A percentile compares a stretch with the other conserved stretches of the same genome.
These are phyloP conservation scores for Bettongia penicillata DNA, from an alignment of 2,113 vertebrate genomes.

Conservation along the genomic window DNA sequence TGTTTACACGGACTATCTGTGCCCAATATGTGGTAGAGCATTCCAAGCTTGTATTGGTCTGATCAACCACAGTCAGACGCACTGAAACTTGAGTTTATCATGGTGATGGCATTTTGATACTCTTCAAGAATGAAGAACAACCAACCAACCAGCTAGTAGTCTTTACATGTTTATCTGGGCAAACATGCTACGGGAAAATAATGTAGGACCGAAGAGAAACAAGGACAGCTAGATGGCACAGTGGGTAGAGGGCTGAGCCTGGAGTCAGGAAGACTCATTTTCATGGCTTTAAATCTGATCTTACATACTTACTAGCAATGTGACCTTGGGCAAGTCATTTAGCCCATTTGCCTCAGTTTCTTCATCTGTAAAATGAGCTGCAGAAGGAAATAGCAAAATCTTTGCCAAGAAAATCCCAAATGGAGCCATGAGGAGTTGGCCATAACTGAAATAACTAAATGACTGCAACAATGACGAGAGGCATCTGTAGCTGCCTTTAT, in stretches of 20 bases:
- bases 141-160: not conserved
- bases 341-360: not conserved
- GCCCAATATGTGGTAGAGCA: too few species aligned
- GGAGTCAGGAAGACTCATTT: not conserved
- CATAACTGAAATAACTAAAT: not conserved
- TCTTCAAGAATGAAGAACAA: too few species aligned
- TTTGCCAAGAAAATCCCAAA: not conserved
- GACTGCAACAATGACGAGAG: not conserved
- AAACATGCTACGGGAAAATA: constrained; percentile 23
- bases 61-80: too few species aligned
- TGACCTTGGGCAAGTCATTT: not conserved
- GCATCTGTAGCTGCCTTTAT: constrained; percentile 36
- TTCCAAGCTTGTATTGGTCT: too few species aligned
- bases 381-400: not conserved
- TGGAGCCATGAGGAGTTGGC: not conserved
- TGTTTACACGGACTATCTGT: too few species aligned
- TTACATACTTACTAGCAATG: not conserved
- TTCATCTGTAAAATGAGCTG: not conserved
- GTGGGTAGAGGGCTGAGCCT: not conserved
- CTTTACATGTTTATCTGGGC: constrained; percentile 22
- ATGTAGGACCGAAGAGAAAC: constrained; percentile 45
- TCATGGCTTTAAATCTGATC: not conserved
- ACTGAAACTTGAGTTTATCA: too few species aligned
- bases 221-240: not conserved
- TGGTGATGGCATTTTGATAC: too few species aligned